Evolutionary conservation across 2,113 vertebrate genomes (phyloP), one percentile per base, ranked within the genome.

Genomic region (Porphyrio hochstetteri): DNA sequence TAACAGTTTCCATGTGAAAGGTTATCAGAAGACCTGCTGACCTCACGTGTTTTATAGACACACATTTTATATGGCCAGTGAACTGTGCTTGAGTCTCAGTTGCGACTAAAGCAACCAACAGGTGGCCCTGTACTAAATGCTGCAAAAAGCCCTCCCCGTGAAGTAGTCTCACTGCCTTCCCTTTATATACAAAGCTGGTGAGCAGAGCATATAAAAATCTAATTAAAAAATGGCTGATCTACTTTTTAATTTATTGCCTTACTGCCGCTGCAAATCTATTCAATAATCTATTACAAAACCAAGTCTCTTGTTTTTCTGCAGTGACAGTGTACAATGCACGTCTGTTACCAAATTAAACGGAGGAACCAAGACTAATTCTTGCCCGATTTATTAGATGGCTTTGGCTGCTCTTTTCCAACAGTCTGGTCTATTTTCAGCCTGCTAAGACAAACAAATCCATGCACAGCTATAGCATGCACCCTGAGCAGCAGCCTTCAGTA

Each of bases 211-310:
- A 85, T 42, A 74, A 74, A 83, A 74, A 83, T 84, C 42, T 86
- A 78, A 82, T 25, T 92, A 64, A 78, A 78, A 83, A 93, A 88
- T 82, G 53, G 38, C 13, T 44, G 38, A 53, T 86, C 29, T 83
- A 14, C 56, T 90, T 95, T 81, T 83, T 70, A 92, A 82, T 93
- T 86, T 71, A 70, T 90, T 86, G 53, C 40, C 38, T 90, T 75
- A 44, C 53, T 2, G 6, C 71, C 77, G 61, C n/a, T 71, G 24
- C 21, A 80, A 86, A 11, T 68, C 27, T 56, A 64, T 70, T 90
- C 56, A 93, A 90, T 90, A 88, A 92, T 86, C 60, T 28, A 75
- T 90, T 93, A 82, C 38, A 78, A 68, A 91, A 81, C 5, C 0
- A 80, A 92, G 38, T 44, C 15, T 64, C 24, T 81, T 86, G 23